Base-by-base conservation (phyloP, 2,113 vertebrate genomes). In the Corythoichthys intestinalis region DNA sequence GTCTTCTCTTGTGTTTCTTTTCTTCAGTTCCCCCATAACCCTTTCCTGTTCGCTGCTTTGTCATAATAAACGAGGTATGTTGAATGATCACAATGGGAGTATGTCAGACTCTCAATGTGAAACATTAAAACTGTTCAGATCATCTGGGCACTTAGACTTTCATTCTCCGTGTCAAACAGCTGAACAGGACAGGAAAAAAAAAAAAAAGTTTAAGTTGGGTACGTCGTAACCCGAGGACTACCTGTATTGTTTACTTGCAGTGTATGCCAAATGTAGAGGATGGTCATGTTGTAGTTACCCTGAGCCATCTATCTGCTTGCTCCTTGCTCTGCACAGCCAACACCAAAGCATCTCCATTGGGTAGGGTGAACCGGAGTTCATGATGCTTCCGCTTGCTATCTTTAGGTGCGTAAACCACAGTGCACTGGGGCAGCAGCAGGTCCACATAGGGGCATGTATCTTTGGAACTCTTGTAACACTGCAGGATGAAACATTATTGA, bases 391-490 rank as follows among this genome's bases (percentile, higher is more conserved):
- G 94, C 48, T 94, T 93, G 71, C 93, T 93, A 0, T 99, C 97
- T 87, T 98, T 99, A 66, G 96, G 94, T n/a, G 94, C 85, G 0
- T 99, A 99, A 80, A 93, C 90, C 71, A 97, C 94, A 0, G 78
- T 93, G 88, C 96, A 98, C 53, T 86, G 75, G 34, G 88, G 78
- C 81, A 99, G 88, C 0, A 93, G 86, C 72, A 98, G 88, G 77
- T 97, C 95, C 75, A 96, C 69, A 0, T 97, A 94, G 0, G 97
- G 96, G 80, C 91, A 93, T 1, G 88, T 89, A 83, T 98, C 96
- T 83, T 98, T 99, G 59, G 96, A 96, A 79, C 94, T 98, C 88
- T 99, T 99, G 69, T 95, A 99, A 86, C 97, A 98, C 97, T 99
- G 74, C 48, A 67, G 58, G 72, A 44, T 58, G 56, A 58, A 5